These are phyloP conservation scores for Podiceps cristatus DNA, from an alignment of 2,113 vertebrate genomes.

Conservation along the genomic window DNA sequence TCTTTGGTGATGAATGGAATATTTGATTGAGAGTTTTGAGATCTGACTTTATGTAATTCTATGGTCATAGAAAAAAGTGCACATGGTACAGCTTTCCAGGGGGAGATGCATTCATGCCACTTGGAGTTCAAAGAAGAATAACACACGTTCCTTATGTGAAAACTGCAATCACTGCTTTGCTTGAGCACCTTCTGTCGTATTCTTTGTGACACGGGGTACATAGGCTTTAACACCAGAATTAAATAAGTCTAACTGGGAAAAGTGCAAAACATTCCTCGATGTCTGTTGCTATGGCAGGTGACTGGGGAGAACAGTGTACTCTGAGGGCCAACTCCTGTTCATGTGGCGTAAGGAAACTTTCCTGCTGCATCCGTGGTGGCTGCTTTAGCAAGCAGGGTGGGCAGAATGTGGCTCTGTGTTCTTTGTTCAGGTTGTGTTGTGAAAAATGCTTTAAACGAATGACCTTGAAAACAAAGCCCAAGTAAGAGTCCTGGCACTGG, in stretches of 20 bases:
- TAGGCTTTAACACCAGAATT: not conserved
- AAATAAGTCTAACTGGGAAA: not conserved
- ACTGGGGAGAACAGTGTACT: fast-evolving
- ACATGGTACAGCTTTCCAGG: not conserved
- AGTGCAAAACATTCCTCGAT: not conserved
- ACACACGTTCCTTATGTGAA: not conserved
- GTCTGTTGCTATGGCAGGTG: conserved; percentile 39
- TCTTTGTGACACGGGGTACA: not conserved
- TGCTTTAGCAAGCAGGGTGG: not conserved
- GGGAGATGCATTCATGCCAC: not conserved
- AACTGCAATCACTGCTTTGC: not conserved
- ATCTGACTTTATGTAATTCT: not conserved
- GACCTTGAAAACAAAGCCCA: conserved; percentile 21
- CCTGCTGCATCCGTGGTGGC: not conserved
- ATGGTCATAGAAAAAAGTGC: not conserved
- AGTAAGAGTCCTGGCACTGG: not conserved
- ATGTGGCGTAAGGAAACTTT: not conserved
- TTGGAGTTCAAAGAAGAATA: conserved; percentile 5
- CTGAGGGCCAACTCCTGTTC: not conserved
- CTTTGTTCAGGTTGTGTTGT: not conserved
- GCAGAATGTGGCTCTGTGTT: not conserved
- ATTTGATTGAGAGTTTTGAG: not conserved
- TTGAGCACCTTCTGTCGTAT: not conserved
- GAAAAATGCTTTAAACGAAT: not conserved
- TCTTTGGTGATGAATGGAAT: not conserved